phyloP scores from a whole-genome alignment of 2,888 invertebrate genomes.

The Heteromurus nitidus region DNA sequence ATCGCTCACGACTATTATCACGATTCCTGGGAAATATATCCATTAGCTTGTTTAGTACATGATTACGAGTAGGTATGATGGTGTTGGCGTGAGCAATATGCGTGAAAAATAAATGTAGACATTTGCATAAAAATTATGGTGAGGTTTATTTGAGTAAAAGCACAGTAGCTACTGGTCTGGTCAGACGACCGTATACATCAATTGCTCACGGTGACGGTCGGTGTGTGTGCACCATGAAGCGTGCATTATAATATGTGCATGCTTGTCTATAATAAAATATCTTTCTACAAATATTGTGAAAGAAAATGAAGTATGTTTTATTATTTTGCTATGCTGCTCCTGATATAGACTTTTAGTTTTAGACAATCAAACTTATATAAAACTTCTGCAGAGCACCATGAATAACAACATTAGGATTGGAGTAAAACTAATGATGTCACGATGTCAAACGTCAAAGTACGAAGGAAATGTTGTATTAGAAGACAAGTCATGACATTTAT shows the following conservation, averaged over 20 bases:
- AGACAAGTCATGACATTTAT: too few species aligned
- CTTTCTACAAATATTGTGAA: not conserved
- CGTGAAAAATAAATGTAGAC: conserved; percentile 52
- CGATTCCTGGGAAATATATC: conserved; percentile 7
- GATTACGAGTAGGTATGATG: too few species aligned
- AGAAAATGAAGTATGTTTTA: too few species aligned
- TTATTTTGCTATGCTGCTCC: too few species aligned
- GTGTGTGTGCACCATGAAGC: conserved; percentile 3
- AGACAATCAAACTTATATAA: too few species aligned
- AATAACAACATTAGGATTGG: not conserved
- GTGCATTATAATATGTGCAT: not conserved
- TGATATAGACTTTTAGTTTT: too few species aligned
- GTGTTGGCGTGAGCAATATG: too few species aligned
- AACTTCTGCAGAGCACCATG: too few species aligned
- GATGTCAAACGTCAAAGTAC: conserved; percentile 42
- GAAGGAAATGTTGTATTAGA: too few species aligned
- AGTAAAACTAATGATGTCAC: conserved; percentile 52
- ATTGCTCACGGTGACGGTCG: conserved; percentile 56
- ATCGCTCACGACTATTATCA: not conserved
- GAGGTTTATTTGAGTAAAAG: conserved; percentile 35
- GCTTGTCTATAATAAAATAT: not conserved
- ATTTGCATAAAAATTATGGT: conserved; percentile 55
- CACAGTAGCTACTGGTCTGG: conserved; percentile 58
- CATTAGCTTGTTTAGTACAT: too few species aligned
- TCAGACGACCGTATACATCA: conserved; percentile 61